Percentiles rank a stretch among this genome's conserved stretches.
Evolutionary conservation across 2,113 vertebrate species (phyloP).

Genomic region (Sebastes fasciatus): DNA sequence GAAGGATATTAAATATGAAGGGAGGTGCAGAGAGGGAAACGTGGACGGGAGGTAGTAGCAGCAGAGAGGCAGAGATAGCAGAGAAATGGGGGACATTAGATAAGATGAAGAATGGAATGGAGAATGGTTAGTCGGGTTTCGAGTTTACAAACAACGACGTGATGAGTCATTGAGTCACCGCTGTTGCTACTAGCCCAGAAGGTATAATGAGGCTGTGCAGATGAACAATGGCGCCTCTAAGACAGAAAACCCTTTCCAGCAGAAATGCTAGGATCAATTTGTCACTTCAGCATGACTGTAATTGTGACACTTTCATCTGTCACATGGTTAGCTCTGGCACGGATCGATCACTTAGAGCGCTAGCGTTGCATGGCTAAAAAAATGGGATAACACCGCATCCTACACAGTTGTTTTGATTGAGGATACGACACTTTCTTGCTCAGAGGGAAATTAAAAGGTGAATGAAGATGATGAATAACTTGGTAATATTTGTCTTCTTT

Average conservation of each 20-base stretch:
- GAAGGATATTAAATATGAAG: constrained; percentile 77
- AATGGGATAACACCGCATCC: constrained; percentile 57
- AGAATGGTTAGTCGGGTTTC: constrained; percentile 63
- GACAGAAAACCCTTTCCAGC: constrained; percentile 67
- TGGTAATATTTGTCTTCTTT: constrained; percentile 15
- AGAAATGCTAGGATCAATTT: constrained; percentile 70
- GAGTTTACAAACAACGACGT: constrained; percentile 74
- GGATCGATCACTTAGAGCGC: constrained; percentile 75
- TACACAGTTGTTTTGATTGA: constrained; percentile 52
- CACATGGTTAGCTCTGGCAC: constrained; percentile 76
- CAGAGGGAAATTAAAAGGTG: constrained; percentile 67
- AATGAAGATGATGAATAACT: constrained; percentile 54
- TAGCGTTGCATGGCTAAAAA: constrained; percentile 73
- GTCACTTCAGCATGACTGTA: constrained; percentile 75
- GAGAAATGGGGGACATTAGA: constrained; percentile 56
- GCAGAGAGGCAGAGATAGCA: constrained; percentile 44
- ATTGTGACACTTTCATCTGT: constrained; percentile 81
- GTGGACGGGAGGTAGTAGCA: constrained; percentile 42
- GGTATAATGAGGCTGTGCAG: constrained; percentile 72
- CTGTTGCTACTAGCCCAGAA: constrained; percentile 58
- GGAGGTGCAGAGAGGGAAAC: constrained; percentile 54
- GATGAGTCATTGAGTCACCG: constrained; percentile 77
- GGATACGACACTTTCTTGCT: constrained; percentile 53
- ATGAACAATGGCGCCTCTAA: constrained; percentile 70
- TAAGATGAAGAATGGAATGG: constrained; percentile 65